Evolutionary conservation across 2,888 invertebrate genomes (phyloP).

Genomic region (Cybosia mesomella): DNA sequence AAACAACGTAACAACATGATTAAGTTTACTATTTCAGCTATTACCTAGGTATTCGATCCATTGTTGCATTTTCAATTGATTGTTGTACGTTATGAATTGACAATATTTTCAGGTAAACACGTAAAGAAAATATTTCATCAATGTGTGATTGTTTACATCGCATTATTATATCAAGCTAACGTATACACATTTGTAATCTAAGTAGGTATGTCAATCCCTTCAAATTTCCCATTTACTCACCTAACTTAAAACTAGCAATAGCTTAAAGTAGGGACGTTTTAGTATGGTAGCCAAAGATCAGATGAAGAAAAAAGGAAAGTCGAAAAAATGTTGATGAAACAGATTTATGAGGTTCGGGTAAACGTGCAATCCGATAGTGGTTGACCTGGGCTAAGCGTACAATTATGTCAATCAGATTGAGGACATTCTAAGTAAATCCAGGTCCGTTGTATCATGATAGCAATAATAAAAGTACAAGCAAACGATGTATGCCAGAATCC

Average conservation of each 20-base stretch:
- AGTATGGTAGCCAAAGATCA: no score
- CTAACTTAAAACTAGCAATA: no score
- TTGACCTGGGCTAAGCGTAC: background rate
- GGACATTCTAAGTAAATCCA: background rate
- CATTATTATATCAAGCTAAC: background rate
- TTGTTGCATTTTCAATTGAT: background rate
- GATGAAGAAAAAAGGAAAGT: no score
- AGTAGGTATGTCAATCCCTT: background rate
- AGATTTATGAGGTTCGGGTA: background rate
- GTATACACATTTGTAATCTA: background rate
- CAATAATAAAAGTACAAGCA: no score
- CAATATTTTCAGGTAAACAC: background rate
- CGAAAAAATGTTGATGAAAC: no score
- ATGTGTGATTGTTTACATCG: background rate
- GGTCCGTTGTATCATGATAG: no score
- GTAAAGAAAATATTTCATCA: background rate
- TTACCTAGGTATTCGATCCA: no score
- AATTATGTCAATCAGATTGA: background rate
- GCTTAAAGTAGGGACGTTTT: no score
- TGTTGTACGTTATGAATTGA: background rate
- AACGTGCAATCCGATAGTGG: background rate
- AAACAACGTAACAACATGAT: background rate
- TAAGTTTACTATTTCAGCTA: background rate
- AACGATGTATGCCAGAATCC: background rate
- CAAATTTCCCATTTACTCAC: background rate